Conservation (phyloP, 2,797 vertebrate genomes). For the Sebastes variabilis region DNA sequence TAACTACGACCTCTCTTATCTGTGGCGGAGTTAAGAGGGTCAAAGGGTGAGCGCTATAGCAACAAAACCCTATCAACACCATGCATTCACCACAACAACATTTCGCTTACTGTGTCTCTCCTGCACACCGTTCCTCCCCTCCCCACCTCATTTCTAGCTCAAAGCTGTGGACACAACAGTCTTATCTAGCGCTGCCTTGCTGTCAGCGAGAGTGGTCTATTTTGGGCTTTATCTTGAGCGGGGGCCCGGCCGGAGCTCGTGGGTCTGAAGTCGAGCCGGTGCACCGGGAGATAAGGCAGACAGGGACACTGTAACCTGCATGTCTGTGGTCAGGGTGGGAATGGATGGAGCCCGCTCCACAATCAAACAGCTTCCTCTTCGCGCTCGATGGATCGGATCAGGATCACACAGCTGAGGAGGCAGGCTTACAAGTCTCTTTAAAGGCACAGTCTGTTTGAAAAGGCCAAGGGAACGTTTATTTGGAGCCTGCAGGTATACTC, state of each 20-base stretch:
- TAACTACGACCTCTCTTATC: slow-evolving; percentile 56
- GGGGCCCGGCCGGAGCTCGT: slow-evolving; percentile 51
- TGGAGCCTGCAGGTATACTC: background rate
- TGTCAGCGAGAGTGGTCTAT: slow-evolving; percentile 80
- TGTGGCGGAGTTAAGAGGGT: slow-evolving; percentile 46
- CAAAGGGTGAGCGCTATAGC: slow-evolving; percentile 33
- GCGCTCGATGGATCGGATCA: slow-evolving; percentile 59
- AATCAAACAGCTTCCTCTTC: slow-evolving; percentile 72
- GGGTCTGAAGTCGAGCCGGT: slow-evolving; percentile 65
- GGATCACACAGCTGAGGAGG: slow-evolving; percentile 53
- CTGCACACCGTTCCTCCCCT: background rate
- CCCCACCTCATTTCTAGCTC: slow-evolving; percentile 37
- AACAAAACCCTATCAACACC: slow-evolving; percentile 32
- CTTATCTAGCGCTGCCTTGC: slow-evolving; percentile 77
- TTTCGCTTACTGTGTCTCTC: slow-evolving; percentile 36
- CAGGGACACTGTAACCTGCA: slow-evolving; percentile 76
- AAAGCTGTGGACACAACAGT: slow-evolving; percentile 69
- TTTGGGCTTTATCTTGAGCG: slow-evolving; percentile 81
- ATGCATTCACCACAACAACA: slow-evolving; percentile 34
- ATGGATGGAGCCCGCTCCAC: slow-evolving; percentile 55
- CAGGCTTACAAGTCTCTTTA: slow-evolving; percentile 47
- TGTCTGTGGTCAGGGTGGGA: slow-evolving; percentile 76
- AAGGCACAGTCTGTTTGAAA: slow-evolving; percentile 31
- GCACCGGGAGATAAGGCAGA: slow-evolving; percentile 79
- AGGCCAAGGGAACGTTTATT: slow-evolving; percentile 17